Conservation (phyloP, 1,140 invertebrate species). For the Drosophila willistoni region DNA sequence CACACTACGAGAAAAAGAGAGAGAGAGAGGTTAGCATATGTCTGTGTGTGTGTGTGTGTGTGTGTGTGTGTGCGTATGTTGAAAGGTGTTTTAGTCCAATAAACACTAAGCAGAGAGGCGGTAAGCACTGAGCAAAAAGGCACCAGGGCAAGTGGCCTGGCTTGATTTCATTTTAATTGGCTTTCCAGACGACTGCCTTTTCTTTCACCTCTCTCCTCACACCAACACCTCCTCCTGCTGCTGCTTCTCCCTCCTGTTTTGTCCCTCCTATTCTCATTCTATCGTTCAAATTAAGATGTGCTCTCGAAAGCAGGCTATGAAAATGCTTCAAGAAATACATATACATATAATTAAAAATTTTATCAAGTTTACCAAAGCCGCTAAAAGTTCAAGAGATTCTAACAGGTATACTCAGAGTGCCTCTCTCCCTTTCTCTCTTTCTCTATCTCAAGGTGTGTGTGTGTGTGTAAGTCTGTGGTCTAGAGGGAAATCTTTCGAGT, state of each 20-base stretch:
- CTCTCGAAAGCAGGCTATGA: constrained; percentile 17
- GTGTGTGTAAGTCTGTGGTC: background rate
- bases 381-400: constrained; percentile 17
- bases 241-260: background rate
- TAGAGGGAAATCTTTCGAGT: background rate
- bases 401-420: background rate
- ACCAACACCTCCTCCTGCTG: background rate
- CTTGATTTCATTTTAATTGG: constrained; percentile 59
- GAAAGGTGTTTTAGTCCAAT: constrained; percentile 67
- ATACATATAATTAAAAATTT: constrained; percentile 46
- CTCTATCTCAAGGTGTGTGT: background rate
- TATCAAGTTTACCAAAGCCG: constrained; percentile 39
- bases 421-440: background rate
- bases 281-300: constrained; percentile 21
- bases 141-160: constrained; percentile 4
- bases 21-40: background rate
- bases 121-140: background rate
- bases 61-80: constrained; percentile 15
- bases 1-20: constrained; percentile 18
- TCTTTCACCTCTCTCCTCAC: background rate
- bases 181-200: constrained; percentile 44
- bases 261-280: background rate
- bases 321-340: constrained; percentile 15
- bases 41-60: constrained; percentile 16
- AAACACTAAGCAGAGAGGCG: constrained; percentile 48